A percentile compares a stretch with the other conserved stretches of the same genome.
Evolutionary conservation across 2,888 invertebrate genomes (phyloP).

Genomic region (Drosophila mulleri): DNA sequence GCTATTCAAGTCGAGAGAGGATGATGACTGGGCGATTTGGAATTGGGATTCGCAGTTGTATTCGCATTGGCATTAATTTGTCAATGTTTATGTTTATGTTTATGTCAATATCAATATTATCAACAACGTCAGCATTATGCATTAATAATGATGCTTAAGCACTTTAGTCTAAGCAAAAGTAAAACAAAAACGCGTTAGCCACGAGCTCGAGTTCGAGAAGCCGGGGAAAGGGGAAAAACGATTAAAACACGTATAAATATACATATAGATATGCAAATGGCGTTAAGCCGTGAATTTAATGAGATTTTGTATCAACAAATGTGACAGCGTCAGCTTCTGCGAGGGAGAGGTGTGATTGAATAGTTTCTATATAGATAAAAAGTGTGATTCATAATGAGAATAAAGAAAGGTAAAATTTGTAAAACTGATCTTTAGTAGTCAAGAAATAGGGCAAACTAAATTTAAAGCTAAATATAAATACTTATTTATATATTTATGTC

Average conservation of each 20-base stretch:
- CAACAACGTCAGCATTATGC: constrained; percentile 50
- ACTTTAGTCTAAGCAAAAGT: constrained; percentile 30
- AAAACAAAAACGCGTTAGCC: constrained; percentile 28
- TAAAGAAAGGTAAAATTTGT: neutral
- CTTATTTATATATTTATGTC: too few relatives aligned
- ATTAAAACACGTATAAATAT: constrained; percentile 51
- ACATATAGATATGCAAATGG: constrained; percentile 46
- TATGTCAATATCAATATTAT: constrained; percentile 68
- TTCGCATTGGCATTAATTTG: constrained; percentile 71
- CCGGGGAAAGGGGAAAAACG: constrained; percentile 17
- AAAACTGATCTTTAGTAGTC: neutral
- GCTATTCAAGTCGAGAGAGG: constrained; percentile 52
- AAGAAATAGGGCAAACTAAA: neutral
- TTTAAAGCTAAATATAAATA: too few relatives aligned
- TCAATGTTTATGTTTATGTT: constrained; percentile 74
- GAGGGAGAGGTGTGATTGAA: constrained; percentile 51
- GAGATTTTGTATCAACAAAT: constrained; percentile 54
- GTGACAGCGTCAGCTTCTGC: constrained; percentile 40
- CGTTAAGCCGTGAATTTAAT: constrained; percentile 58
- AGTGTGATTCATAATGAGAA: neutral
- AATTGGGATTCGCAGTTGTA: constrained; percentile 27
- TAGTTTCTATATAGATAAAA: constrained; percentile 6
- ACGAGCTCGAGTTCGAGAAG: neutral
- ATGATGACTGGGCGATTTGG: constrained; percentile 51
- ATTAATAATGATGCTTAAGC: constrained; percentile 69